These are phyloP conservation scores for Cyprinus carpio DNA, from an alignment of 2,113 vertebrate genomes.

Conservation along the genomic window DNA sequence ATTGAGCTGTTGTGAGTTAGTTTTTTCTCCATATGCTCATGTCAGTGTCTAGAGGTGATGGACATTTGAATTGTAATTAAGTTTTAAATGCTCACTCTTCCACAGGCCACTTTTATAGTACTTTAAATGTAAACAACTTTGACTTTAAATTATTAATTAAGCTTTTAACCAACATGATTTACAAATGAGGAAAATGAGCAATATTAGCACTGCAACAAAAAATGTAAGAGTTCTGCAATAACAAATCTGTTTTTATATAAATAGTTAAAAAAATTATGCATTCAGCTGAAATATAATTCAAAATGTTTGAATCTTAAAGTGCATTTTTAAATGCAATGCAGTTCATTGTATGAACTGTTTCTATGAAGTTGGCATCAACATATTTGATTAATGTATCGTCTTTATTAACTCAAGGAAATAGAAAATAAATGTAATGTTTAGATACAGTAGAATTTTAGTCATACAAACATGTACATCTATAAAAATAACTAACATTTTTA, in stretches of 20 bases:
- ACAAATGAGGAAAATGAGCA: too few species aligned
- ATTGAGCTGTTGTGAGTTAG: slow-evolving; percentile 3
- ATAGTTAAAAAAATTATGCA: too few species aligned
- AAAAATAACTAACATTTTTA: background rate
- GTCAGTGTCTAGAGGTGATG: background rate
- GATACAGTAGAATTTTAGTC: background rate
- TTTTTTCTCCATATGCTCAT: slow-evolving; percentile 41
- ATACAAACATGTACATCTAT: background rate
- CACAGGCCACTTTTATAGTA: background rate
- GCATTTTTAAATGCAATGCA: too few species aligned
- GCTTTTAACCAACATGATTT: too few species aligned
- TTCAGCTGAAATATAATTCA: too few species aligned
- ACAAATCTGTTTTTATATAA: too few species aligned
- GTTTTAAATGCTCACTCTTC: slow-evolving; percentile 24
- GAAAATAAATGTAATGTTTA: background rate
- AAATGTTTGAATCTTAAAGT: too few species aligned
- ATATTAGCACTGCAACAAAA: too few species aligned
- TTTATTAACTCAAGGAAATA: background rate
- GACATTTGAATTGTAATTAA: slow-evolving; percentile 39
- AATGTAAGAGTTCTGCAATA: too few species aligned
- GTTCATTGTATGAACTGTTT: too few species aligned
- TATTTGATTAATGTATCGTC: too few species aligned
- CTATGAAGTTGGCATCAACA: background rate
- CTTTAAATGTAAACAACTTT: background rate
- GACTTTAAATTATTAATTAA: background rate